phyloP scores from a whole-genome alignment of 2,888 invertebrate species.

The Augochlorella aurata region DNA sequence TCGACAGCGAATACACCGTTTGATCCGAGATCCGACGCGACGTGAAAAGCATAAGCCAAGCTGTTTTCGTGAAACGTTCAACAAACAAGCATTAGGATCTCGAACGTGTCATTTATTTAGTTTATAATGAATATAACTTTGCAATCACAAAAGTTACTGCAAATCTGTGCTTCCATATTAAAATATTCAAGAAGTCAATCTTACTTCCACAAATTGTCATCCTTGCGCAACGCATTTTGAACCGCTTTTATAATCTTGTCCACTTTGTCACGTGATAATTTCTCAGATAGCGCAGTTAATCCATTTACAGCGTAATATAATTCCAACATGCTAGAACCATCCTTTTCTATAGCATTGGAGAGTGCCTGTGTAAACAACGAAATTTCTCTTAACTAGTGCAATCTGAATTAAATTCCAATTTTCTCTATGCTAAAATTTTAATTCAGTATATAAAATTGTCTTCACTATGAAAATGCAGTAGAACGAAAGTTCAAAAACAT shows the following conservation, averaged over 20 bases:
- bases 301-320: slow-evolving; percentile 89
- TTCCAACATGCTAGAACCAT: slow-evolving; percentile 87
- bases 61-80: slow-evolving; percentile 80
- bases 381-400: not conserved
- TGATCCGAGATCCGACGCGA: slow-evolving; percentile 89
- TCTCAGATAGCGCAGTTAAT: slow-evolving; percentile 87
- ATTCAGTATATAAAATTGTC: slow-evolving; percentile 63
- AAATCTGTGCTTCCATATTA: not conserved
- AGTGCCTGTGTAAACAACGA: slow-evolving; percentile 74
- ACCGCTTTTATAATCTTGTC: slow-evolving; percentile 88
- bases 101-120: not conserved
- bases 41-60: slow-evolving; percentile 92
- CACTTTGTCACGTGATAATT: slow-evolving; percentile 84
- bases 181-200: slow-evolving; percentile 27
- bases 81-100: slow-evolving; percentile 31
- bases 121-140: not conserved
- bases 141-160: not conserved
- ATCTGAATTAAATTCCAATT: not conserved
- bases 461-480: slow-evolving; percentile 71
- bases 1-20: slow-evolving; percentile 87
- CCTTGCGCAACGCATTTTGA: slow-evolving; percentile 90
- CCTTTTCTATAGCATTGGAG: slow-evolving; percentile 85
- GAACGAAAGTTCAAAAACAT: slow-evolving; percentile 77
- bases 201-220: slow-evolving; percentile 89
- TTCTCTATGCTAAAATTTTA: slow-evolving; percentile 8